A percentile compares a stretch with the other conserved stretches of the same genome.
Evolutionary conservation across 2,113 vertebrate genomes (phyloP).

Genomic region (Plecturocebus donacophilus): DNA sequence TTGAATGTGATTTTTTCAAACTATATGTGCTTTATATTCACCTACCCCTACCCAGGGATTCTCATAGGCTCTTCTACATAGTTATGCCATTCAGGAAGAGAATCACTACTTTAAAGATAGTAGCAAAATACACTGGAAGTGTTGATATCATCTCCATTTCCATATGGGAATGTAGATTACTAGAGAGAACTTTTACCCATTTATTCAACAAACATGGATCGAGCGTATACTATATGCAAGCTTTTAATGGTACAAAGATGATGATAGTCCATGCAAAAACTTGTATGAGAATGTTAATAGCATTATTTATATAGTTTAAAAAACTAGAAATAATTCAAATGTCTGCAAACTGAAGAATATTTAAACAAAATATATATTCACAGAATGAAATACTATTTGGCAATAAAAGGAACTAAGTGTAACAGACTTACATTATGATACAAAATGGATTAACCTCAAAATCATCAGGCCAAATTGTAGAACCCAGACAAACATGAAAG

Average conservation of each 20-base stretch:
- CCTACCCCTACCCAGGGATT: not conserved
- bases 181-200: not conserved
- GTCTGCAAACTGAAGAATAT: not conserved
- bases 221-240: not conserved
- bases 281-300: not conserved
- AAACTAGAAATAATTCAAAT: not conserved
- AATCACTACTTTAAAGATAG: slow-evolving; percentile 27
- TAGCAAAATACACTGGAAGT: not conserved
- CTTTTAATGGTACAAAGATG: not conserved
- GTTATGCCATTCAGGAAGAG: not conserved
- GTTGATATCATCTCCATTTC: slow-evolving; percentile 11
- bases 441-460: not conserved
- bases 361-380: not conserved
- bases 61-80: not conserved
- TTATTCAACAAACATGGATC: not conserved
- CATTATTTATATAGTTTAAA: slow-evolving; percentile 9
- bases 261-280: not conserved
- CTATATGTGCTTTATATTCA: not conserved
- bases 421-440: not conserved
- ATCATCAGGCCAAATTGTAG: not conserved
- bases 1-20: slow-evolving; percentile 12
- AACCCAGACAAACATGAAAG: not conserved
- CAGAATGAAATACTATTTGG: not conserved
- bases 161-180: not conserved
- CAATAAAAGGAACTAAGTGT: not conserved